Percentiles rank a stretch among this genome's conserved stretches.
These are phyloP conservation scores for Agrilus planipennis DNA, from an alignment of 1,140 invertebrate species.

Conservation along the genomic window DNA sequence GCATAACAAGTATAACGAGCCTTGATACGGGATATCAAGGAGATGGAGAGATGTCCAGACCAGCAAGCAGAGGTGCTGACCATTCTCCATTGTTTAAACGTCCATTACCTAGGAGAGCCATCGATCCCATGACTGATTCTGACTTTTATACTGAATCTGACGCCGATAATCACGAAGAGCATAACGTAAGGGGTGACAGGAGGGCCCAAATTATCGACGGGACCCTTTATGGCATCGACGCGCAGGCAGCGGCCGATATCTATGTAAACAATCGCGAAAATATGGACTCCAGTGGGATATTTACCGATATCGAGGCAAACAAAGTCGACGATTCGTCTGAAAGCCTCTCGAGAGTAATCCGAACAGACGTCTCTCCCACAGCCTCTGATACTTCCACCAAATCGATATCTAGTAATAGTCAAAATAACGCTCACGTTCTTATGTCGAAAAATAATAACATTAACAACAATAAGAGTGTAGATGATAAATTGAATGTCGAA, in stretches of 20 bases:
- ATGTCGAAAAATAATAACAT: conserved; percentile 12
- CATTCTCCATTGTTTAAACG: conserved; percentile 42
- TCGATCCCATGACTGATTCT: conserved; percentile 77
- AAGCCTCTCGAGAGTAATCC: conserved; percentile 18
- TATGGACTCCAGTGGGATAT: conserved; percentile 79
- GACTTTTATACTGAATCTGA: conserved; percentile 83
- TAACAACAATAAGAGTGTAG: conserved; percentile 9
- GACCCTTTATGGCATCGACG: conserved; percentile 59
- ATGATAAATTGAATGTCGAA: conserved; percentile 1
- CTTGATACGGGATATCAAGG: conserved; percentile 77
- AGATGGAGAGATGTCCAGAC: conserved; percentile 70
- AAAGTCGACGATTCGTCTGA: conserved; percentile 21
- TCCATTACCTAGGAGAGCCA: conserved; percentile 36
- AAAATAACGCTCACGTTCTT: conserved; percentile 30
- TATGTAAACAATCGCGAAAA: conserved; percentile 43
- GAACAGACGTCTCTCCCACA: conserved; percentile 28
- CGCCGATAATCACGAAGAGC: conserved; percentile 65
- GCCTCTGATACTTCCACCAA: conserved; percentile 29
- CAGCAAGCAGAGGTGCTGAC: conserved; percentile 61
- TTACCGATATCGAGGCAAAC: conserved; percentile 64
- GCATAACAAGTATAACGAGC: conserved; percentile 74
- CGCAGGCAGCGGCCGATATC: conserved; percentile 34
- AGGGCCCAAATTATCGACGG: conserved; percentile 71
- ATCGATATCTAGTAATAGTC: conserved; percentile 29
- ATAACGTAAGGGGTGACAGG: conserved; percentile 50